Evolutionary conservation across 2,113 vertebrate species (phyloP), one percentile per base, ranked within the genome.

Genomic region (Puntigrus tetrazona): DNA sequence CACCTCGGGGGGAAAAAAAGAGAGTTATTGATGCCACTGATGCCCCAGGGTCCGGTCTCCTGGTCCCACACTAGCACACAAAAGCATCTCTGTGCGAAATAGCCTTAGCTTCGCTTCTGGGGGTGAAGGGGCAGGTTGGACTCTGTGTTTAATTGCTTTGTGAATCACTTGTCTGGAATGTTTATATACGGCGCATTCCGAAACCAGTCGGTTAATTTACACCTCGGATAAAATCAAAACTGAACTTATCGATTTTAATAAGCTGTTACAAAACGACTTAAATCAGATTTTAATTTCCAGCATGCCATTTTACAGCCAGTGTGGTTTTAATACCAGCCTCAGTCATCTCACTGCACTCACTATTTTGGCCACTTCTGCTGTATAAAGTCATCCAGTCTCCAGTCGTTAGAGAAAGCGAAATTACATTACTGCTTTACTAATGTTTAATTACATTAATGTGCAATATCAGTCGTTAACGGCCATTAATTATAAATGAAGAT

Each of bases 371-470:
- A 86, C 72, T 80, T 87, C 85, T 83, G 81, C 45, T 83, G 87
- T 61, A 84, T 88, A 89, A 91, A 89, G 85, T 83, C 86, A 67
- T 84, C 74, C 63, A 86, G 87, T 86, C 81, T 85, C 80, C 55
- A 88, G 88, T 88, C 78, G 63, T 86, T 88, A 89, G 82, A 86
- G 87, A 85, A 86, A 89, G 83, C 84, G 78, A 88, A 90, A 90
- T 90, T 86, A 89, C 89, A 88, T 88, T 87, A 86, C 83, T 85
- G 86, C 86, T 91, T 89, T 84, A 86, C 90, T 86, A 91, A 90
- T 91, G 91, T 93, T 94, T 95, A 94, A 95, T 94, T 95, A 95
- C 94, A 95, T 94, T 95, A 94, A 94, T 94, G 93, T 94, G 92
- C 93, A 93, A 93, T 92, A 93, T 93, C 92, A 93, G 90, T 93